A percentile compares a stretch with the other conserved stretches of the same genome.
Conservation (phyloP, 1,140 invertebrate species). For the Choristoneura fumiferana region DNA sequence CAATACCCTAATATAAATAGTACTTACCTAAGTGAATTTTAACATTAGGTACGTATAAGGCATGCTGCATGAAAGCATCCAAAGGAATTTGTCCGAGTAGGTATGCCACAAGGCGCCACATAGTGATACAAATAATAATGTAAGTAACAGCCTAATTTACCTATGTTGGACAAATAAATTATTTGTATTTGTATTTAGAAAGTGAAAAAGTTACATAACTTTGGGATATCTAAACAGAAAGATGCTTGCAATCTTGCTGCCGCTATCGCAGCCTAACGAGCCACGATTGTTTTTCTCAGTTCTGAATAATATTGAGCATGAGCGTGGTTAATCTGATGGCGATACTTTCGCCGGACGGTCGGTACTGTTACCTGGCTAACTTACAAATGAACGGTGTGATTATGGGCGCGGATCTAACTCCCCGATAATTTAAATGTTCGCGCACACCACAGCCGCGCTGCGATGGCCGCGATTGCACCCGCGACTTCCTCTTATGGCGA, state of each 20-base stretch:
- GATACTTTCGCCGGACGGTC: constrained; percentile 60
- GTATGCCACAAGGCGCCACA: too few species aligned
- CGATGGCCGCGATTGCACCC: constrained; percentile 55
- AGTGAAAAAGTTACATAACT: background rate
- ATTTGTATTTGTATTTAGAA: too few species aligned
- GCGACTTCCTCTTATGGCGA: constrained; percentile 58
- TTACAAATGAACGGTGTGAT: constrained; percentile 72
- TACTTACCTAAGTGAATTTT: background rate
- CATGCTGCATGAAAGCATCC: too few species aligned
- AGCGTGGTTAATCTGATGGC: constrained; percentile 63
- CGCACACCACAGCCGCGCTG: constrained; percentile 44
- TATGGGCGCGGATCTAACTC: constrained; percentile 65
- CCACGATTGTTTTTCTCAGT: constrained; percentile 75
- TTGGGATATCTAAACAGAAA: constrained; percentile 34
- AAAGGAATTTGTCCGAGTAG: too few species aligned
- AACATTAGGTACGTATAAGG: too few species aligned
- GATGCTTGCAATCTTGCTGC: constrained; percentile 56
- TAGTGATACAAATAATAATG: too few species aligned
- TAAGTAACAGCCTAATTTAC: too few species aligned
- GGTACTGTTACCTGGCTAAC: constrained; percentile 61
- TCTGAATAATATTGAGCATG: constrained; percentile 75
- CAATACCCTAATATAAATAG: too few species aligned
- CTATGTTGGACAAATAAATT: too few species aligned
- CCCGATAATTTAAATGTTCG: constrained; percentile 72
- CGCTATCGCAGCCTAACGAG: constrained; percentile 72